Base-by-base conservation (phyloP, 2,888 invertebrate genomes). In the Leptinotarsa tumamoca region DNA sequence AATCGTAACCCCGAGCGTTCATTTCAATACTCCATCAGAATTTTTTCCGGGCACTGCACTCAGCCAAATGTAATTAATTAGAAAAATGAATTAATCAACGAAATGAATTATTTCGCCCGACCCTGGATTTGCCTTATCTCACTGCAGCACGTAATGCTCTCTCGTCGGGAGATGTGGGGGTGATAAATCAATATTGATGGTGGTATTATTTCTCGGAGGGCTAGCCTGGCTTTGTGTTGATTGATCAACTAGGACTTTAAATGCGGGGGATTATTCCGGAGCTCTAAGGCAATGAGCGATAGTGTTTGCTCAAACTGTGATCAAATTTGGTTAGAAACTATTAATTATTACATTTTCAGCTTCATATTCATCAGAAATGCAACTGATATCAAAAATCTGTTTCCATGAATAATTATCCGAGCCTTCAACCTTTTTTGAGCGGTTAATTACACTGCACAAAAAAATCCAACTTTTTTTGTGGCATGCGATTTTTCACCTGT, bases 31-130 rank as follows among this genome's bases (percentile, higher is more conserved):
- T 63, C 13, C 18, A 63, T 63, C 33, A n/a, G 63, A 43, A 63
- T 33, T 63, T 63, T 23, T 43, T 63, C 43, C 63, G 63, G 18
- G 3, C 17, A 13, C 63, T 43, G 63, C 63, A 63, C 63, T 63
- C 63, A n/a, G 17, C 63, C 63, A n/a, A 63, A 63, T 63, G 63
- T 63, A 63, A 63, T 63, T 63, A 63, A 63, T 63, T 63, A 63
- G n/a, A 63, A 63, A 63, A 63, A 63, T 63, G 63, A 63, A 63
- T 63, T 63, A 63, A 63, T 63, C 63, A 63, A 63, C 63, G n/a
- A 4, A 63, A 63, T 63, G 63, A 63, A 43, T 27, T 17, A 63
- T 33, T 43, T 33, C 63, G 43, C 63, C 63, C 63, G n/a, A 58
- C 33, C 43, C 63, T 63, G 63, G 43, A 63, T 63, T 63, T 63